Percentiles rank a stretch among this genome's conserved stretches.
These are phyloP conservation scores for Priocnemis perturbator DNA, from an alignment of 2,888 invertebrate species.

Conservation along the genomic window DNA sequence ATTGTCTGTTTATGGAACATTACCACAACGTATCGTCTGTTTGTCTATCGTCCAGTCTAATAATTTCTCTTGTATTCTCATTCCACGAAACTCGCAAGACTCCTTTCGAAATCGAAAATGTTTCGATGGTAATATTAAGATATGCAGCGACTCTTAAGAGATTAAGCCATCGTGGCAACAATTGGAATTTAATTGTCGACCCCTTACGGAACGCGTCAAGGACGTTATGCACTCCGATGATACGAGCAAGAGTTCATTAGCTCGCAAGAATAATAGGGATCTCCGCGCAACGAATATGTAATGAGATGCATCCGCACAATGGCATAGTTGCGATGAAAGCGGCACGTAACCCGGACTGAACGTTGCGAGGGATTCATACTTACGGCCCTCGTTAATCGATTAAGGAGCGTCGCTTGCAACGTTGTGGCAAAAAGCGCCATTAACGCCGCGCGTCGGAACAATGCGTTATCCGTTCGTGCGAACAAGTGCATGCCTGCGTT, in stretches of 20 bases:
- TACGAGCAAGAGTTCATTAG: conserved; percentile 47
- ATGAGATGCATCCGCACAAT: conserved; percentile 49
- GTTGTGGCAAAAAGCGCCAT: conserved; percentile 33
- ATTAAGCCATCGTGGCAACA: too few relatives aligned
- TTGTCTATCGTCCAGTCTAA: too few relatives aligned
- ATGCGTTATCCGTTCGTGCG: conserved; percentile 15
- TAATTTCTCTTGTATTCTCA: too few relatives aligned
- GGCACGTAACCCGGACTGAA: conserved; percentile 50
- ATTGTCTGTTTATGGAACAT: too few relatives aligned
- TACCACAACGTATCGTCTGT: too few relatives aligned
- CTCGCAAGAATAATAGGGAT: conserved; percentile 42
- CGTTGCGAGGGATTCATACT: conserved; percentile 43
- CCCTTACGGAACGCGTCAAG: conserved; percentile 30
- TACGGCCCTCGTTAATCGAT: conserved; percentile 46
- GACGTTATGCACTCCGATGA: conserved; percentile 21
- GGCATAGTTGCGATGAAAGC: conserved; percentile 59
- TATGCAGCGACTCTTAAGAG: too few relatives aligned
- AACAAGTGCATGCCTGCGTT: conserved; percentile 9
- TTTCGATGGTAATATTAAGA: too few relatives aligned
- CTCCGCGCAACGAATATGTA: conserved; percentile 51
- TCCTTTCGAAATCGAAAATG: too few relatives aligned
- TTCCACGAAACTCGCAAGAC: too few relatives aligned
- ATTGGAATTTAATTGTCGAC: too few relatives aligned
- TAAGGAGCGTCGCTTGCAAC: conserved; percentile 38
- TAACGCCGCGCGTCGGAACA: conserved; percentile 14